Evolutionary conservation across 64 coral and sea anemone genomes (phyloP), one percentile per base, ranked within the genome.

Genomic region (Acropora tenuis): DNA sequence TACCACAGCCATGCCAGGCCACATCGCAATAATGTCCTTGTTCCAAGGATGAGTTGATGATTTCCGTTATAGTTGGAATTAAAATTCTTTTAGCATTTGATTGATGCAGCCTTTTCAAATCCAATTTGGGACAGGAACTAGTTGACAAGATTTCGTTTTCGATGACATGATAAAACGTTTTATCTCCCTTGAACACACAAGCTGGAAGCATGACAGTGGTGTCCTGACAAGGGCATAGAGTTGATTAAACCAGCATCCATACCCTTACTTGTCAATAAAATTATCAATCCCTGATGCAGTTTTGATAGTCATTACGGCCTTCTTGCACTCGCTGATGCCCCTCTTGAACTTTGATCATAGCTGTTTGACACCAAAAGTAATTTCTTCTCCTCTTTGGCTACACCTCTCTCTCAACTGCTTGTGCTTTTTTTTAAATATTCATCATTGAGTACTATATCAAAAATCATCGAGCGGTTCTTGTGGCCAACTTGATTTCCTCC

Each of bases 381-480:
- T 46, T 83, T 83, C 57, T 84, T 92, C 78, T 59, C 80, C 90
- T 43, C 80, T 84, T 84, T 83, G n/a, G 52, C 19, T 63, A 73
- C 79, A 92, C 80, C 80, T 91, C 73, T 84, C 44, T 55, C 48
- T 91, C 17, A 85, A 91, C 59, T 91, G 19, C 90, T 84, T 74
- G 49, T 84, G 72, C 77, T 92, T 46, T 13, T 59, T 44, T 86
- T 92, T 16, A 44, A 92, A 74, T 92, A 43, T 74, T 92, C 80
- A 74, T 74, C 40, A 82, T 75, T 92, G 80, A 92, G 50, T 76
- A 92, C 40, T 85, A 85, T 92, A 80, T 92, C 80, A 85, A 92
- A 92, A 92, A 82, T 92, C 90, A 77, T 92, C 80, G 8, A 84
- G 80, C 49, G 84, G 79, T 43, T 75, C 72, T 52, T 19, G 44